A percentile compares a stretch with the other conserved stretches of the same genome.
Evolutionary conservation across 1,140 invertebrate species (phyloP).

Genomic region (Apocrypta bakeri): DNA sequence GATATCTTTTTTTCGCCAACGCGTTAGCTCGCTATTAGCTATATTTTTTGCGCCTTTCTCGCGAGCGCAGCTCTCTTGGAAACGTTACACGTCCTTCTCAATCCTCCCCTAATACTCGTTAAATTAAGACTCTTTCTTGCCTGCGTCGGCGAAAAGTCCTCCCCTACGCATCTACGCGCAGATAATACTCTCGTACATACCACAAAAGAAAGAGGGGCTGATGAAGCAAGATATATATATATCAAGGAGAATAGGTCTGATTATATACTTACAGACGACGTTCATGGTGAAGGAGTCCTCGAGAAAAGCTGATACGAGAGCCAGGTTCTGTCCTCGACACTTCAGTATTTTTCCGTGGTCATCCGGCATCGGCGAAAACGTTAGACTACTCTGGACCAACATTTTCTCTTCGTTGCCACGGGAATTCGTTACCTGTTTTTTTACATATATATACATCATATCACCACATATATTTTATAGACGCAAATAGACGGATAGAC

Average conservation of each 20-base stretch:
- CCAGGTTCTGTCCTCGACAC: slow-evolving; percentile 89
- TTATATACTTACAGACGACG: slow-evolving; percentile 87
- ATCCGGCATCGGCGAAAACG: slow-evolving; percentile 86
- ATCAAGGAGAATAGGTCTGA: background rate
- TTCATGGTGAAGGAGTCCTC: slow-evolving; percentile 88
- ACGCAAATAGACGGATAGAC: too few species aligned
- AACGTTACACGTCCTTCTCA: background rate
- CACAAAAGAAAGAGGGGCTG: background rate
- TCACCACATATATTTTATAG: background rate
- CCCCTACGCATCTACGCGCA: background rate
- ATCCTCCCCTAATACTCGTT: background rate
- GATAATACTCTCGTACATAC: background rate
- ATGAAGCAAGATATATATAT: background rate
- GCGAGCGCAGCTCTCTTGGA: background rate
- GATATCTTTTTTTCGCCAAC: too few species aligned
- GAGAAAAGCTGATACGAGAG: slow-evolving; percentile 80
- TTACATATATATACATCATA: background rate
- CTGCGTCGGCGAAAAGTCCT: slow-evolving; percentile 8
- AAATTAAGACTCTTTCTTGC: background rate
- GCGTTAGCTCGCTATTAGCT: too few species aligned
- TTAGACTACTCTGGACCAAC: slow-evolving; percentile 84
- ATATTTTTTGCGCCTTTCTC: too few species aligned
- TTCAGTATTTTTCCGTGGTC: slow-evolving; percentile 88
- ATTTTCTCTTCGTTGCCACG: slow-evolving; percentile 79
- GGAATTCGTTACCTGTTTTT: background rate